Conservation (phyloP, 2,797 vertebrate genomes). For the Pterois miles region DNA sequence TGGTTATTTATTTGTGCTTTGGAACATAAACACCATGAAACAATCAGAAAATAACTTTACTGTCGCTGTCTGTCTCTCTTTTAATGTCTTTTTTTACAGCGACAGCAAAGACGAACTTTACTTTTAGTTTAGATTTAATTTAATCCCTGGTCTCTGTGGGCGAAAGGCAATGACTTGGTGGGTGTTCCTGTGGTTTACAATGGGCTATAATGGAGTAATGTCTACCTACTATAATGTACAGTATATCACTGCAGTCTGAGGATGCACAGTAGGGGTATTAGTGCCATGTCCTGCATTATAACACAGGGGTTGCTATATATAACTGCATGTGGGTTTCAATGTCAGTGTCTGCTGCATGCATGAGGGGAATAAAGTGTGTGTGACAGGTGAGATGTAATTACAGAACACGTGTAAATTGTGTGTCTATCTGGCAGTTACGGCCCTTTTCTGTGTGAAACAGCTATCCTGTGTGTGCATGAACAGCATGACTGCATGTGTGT, state of each 20-base stretch:
- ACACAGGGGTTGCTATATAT: slow-evolving; percentile 1
- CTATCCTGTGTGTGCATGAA: background rate
- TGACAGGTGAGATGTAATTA: slow-evolving; percentile 13
- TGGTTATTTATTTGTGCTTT: too few relatives aligned
- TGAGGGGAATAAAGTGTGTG: background rate
- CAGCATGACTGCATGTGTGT: background rate
- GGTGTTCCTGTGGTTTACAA: too few relatives aligned
- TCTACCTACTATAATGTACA: slow-evolving; percentile 9
- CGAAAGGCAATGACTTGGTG: too few relatives aligned
- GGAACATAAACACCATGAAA: too few relatives aligned
- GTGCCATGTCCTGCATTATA: slow-evolving; percentile 9
- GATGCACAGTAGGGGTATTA: background rate
- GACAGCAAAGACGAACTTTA: too few relatives aligned
- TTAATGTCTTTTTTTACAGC: too few relatives aligned
- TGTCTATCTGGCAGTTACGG: slow-evolving; percentile 3
- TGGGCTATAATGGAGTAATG: too few relatives aligned
- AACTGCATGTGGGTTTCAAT: slow-evolving; percentile 18
- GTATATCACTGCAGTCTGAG: slow-evolving; percentile 8
- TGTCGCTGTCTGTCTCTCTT: too few relatives aligned
- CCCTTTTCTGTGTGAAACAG: background rate
- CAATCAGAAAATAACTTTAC: too few relatives aligned
- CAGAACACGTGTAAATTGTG: slow-evolving; percentile 22
- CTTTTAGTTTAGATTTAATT: too few relatives aligned
- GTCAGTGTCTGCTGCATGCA: slow-evolving; percentile 1
- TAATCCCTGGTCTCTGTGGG: too few relatives aligned